Percentiles rank a stretch among this genome's conserved stretches.
These are phyloP conservation scores for Montipora capricornis DNA, from an alignment of 64 coral and sea anemone species.

Conservation along the genomic window DNA sequence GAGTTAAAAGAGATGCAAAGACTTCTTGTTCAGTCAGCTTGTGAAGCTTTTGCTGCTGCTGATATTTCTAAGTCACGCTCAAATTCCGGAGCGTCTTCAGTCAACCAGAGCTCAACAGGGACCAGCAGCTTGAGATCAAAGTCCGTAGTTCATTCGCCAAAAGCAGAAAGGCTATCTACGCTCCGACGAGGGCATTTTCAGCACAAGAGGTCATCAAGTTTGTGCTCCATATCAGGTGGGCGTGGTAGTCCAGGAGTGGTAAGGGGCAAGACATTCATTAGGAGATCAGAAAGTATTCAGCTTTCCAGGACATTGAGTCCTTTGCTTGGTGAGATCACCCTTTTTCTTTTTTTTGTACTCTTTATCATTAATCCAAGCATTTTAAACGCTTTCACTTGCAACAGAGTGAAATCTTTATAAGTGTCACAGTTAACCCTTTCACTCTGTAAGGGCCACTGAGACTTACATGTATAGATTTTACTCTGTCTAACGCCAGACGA, in stretches of 20 bases:
- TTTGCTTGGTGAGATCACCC: conserved; percentile 58
- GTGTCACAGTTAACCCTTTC: neutral
- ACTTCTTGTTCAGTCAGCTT: conserved; percentile 93
- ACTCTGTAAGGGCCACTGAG: neutral
- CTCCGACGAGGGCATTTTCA: conserved; percentile 54
- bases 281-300: conserved; percentile 87
- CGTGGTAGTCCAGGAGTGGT: conserved; percentile 37
- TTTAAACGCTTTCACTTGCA: neutral
- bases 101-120: conserved; percentile 37
- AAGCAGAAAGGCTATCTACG: conserved; percentile 37
- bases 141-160: conserved; percentile 61
- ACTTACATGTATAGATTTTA: neutral
- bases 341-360: neutral
- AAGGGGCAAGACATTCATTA: conserved; percentile 22
- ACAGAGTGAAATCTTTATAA: neutral
- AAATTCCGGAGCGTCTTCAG: conserved; percentile 81
- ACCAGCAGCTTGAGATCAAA: conserved; percentile 44
- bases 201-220: conserved; percentile 68
- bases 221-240: conserved; percentile 81
- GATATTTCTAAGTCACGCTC: conserved; percentile 92
- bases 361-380: neutral
- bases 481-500: too few species aligned
- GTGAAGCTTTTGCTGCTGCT: conserved; percentile 87
- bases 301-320: conserved; percentile 65
- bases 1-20: conserved; percentile 95